phyloP scores from a whole-genome alignment of 1,140 invertebrate genomes.

The Drosophila rufa region DNA sequence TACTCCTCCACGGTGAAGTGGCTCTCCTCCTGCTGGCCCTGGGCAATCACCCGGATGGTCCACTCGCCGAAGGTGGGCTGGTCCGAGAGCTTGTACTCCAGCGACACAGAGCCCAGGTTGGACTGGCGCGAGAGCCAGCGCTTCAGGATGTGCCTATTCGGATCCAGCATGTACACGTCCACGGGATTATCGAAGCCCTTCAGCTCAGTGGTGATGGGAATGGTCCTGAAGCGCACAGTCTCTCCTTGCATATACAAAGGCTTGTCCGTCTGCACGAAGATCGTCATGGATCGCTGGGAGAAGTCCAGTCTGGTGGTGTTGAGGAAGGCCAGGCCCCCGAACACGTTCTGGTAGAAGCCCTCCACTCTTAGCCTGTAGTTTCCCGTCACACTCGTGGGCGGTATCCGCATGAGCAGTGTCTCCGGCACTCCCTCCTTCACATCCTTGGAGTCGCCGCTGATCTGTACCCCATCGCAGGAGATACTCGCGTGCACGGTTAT shows the following conservation, averaged over 20 bases:
- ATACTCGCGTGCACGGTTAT: conserved; percentile 93
- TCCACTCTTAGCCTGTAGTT: conserved; percentile 95
- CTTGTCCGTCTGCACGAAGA: conserved; percentile 98
- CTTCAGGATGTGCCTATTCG: conserved; percentile 93
- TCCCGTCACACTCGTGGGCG: conserved; percentile 92
- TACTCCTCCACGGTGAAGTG: conserved; percentile 96
- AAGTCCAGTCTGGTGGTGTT: conserved; percentile 93
- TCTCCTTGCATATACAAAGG: conserved; percentile 97
- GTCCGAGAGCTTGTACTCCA: conserved; percentile 95
- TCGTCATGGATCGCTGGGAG: conserved; percentile 96
- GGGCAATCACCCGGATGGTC: conserved; percentile 94
- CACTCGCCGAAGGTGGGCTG: conserved; percentile 97
- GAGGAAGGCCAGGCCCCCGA: conserved; percentile 93
- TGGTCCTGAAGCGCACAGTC: conserved; percentile 93
- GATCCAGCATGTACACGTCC: conserved; percentile 96
- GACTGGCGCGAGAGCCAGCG: conserved; percentile 95
- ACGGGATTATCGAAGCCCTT: conserved; percentile 94
- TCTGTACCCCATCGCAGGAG: conserved; percentile 94
- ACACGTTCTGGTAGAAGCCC: conserved; percentile 93
- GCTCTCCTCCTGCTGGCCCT: conserved; percentile 94
- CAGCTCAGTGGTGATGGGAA: conserved; percentile 95
- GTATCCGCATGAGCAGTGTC: conserved; percentile 93
- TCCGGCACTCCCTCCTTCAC: conserved; percentile 93
- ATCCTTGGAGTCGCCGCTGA: conserved; percentile 90
- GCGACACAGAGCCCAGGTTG: conserved; percentile 95